A percentile compares a stretch with the other conserved stretches of the same genome.
These are phyloP conservation scores for Sogatella furcifera DNA, from an alignment of 1,140 invertebrate genomes.

Conservation along the genomic window DNA sequence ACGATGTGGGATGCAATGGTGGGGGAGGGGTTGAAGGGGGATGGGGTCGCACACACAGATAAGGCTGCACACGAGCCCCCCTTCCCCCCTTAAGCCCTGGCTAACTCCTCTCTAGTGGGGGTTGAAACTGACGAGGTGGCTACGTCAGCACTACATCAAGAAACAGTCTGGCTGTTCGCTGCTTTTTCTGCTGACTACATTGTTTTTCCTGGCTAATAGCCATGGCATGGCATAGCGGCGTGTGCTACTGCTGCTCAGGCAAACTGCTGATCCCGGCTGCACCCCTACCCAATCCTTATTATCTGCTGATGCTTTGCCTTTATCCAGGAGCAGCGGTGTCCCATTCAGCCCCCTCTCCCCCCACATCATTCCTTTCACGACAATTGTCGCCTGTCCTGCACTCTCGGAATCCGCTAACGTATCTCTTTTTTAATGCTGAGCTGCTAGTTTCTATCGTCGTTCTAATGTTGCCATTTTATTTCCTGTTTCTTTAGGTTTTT, in stretches of 20 bases:
- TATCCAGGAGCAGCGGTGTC: background rate
- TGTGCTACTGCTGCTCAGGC: background rate
- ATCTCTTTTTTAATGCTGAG: too few species aligned
- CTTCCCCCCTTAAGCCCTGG: too few species aligned
- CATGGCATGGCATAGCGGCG: background rate
- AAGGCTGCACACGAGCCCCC: background rate
- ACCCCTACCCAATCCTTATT: background rate
- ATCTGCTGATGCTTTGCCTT: too few species aligned
- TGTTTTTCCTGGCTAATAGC: conserved; percentile 4
- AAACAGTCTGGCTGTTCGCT: conserved; percentile 2
- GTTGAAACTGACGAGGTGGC: background rate
- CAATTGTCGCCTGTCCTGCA: too few species aligned
- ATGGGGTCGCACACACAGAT: background rate
- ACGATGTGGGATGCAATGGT: background rate
- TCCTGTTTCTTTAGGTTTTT: too few species aligned
- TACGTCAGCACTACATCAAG: conserved; percentile 1
- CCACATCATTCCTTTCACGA: background rate
- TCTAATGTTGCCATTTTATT: too few species aligned
- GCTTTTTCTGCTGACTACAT: conserved; percentile 4
- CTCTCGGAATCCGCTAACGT: too few species aligned
- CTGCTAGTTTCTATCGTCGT: too few species aligned
- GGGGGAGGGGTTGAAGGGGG: background rate
- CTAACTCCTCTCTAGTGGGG: background rate
- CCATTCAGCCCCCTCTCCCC: background rate
- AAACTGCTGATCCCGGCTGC: background rate